These are phyloP conservation scores for Rhodinocichla rosea DNA, from an alignment of 2,113 vertebrate genomes.

Conservation along the genomic window DNA sequence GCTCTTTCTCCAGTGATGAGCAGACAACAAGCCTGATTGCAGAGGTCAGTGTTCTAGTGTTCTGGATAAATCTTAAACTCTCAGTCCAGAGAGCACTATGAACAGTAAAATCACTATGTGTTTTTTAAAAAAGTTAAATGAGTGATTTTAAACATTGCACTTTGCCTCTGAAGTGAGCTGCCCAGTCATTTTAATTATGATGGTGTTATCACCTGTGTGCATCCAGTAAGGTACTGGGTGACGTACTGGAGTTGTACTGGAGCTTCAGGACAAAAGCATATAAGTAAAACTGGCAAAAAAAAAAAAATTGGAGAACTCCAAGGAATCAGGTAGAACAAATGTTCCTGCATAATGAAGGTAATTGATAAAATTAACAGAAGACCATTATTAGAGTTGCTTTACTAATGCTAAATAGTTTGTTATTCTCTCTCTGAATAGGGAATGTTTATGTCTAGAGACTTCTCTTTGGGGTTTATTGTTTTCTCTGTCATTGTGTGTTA, in stretches of 20 bases:
- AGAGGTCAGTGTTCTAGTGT: not conserved
- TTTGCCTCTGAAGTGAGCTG: not conserved
- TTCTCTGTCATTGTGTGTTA: not conserved
- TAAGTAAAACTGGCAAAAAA: not conserved
- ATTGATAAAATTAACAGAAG: not conserved
- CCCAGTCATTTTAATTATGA: not conserved
- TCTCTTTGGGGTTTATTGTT: not conserved
- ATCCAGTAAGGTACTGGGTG: not conserved
- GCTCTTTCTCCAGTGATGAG: not conserved
- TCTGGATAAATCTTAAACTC: not conserved
- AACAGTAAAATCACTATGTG: not conserved
- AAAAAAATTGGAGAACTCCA: not conserved
- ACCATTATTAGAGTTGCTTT: not conserved
- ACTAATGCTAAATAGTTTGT: not conserved
- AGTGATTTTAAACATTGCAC: not conserved
- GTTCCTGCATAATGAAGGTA: not conserved
- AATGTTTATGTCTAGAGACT: not conserved
- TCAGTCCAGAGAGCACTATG: not conserved
- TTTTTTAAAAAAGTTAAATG: not conserved
- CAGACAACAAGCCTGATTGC: not conserved
- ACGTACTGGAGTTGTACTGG: not conserved
- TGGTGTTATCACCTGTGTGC: not conserved
- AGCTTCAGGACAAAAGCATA: not conserved
- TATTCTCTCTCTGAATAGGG: not conserved
- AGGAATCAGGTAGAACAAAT: not conserved